Percentiles rank a stretch among this genome's conserved stretches.
Conservation (phyloP, 2,888 invertebrate genomes). For the Aporophyla nigra region DNA sequence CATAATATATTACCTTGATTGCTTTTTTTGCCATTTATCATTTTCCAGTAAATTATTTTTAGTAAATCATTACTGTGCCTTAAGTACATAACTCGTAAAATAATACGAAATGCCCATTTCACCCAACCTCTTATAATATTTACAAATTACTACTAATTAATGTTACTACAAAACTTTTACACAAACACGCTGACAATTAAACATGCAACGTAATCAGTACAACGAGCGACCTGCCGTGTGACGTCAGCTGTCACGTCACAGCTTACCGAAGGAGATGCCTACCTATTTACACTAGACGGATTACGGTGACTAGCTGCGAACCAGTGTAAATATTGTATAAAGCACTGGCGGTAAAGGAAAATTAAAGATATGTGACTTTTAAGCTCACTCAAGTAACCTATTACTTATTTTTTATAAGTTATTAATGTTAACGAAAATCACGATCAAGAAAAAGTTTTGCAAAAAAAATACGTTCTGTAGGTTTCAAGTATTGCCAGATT, state of each 20-base stretch:
- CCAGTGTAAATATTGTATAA: slow-evolving; percentile 4
- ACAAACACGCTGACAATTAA: slow-evolving; percentile 21
- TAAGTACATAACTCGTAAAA: neutral
- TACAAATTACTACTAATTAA: neutral
- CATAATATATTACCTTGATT: neutral
- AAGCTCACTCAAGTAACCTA: neutral
- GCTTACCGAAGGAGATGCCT: slow-evolving; percentile 26
- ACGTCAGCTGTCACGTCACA: slow-evolving; percentile 42
- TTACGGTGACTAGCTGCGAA: slow-evolving; percentile 14
- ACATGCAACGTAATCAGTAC: slow-evolving; percentile 49
- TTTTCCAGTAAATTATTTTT: neutral
- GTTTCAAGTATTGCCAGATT: slow-evolving; percentile 9
- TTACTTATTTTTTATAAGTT: neutral
- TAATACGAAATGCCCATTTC: neutral
- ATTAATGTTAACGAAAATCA: neutral
- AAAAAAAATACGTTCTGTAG: slow-evolving; percentile 1
- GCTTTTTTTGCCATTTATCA: no score
- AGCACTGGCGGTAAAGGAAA: neutral
- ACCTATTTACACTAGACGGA: slow-evolving; percentile 21
- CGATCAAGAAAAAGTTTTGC: neutral
- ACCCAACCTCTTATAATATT: neutral
- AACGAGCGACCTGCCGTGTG: slow-evolving; percentile 16
- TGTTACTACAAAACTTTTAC: neutral
- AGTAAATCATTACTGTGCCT: neutral
- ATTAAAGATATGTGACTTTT: neutral